Percentiles rank a stretch among this genome's conserved stretches.
Evolutionary conservation across 2,888 invertebrate genomes (phyloP).

Genomic region (Metellina segmentata): DNA sequence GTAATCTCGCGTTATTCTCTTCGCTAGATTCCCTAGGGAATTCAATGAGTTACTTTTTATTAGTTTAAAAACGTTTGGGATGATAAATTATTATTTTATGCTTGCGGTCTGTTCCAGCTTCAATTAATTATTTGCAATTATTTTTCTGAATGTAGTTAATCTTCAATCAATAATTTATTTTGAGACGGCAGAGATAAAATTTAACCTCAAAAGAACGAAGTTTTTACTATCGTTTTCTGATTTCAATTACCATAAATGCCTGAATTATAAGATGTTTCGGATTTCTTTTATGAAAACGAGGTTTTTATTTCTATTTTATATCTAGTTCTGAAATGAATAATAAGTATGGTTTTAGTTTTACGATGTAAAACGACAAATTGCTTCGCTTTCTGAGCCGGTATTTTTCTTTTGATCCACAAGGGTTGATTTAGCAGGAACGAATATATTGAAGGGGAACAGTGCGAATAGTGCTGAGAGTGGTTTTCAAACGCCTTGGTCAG

Average conservation of each 20-base stretch:
- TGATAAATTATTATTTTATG: background rate
- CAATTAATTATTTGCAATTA: background rate
- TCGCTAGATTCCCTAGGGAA: background rate
- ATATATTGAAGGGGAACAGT: too few species aligned
- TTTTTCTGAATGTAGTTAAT: background rate
- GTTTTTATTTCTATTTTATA: background rate
- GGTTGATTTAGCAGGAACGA: background rate
- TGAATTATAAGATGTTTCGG: background rate
- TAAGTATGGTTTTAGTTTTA: background rate
- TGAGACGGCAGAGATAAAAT: background rate
- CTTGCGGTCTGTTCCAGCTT: background rate
- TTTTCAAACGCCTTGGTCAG: too few species aligned
- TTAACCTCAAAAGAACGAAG: background rate
- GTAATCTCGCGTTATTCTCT: background rate
- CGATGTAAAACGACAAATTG: background rate
- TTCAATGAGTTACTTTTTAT: background rate
- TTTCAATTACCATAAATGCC: background rate
- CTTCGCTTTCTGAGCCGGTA: background rate
- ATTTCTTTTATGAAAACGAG: background rate
- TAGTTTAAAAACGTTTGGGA: background rate
- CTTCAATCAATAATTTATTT: background rate
- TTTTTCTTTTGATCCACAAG: background rate
- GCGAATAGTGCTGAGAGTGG: background rate
- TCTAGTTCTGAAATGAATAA: background rate
- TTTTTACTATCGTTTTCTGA: background rate